Evolutionary conservation across 2,113 vertebrate genomes (phyloP).

Genomic region (Odocoileus virginianus): DNA sequence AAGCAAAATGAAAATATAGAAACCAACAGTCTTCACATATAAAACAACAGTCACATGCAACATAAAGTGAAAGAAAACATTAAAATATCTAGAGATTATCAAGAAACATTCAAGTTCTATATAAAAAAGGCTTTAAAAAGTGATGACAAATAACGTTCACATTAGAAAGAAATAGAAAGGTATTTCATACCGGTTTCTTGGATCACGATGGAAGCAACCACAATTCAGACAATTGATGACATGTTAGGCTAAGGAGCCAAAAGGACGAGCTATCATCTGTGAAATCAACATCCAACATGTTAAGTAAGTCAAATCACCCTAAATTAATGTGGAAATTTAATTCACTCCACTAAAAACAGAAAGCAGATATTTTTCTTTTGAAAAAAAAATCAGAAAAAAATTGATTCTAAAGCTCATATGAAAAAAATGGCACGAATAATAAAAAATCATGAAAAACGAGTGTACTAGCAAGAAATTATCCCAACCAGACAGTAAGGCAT

Average conservation of each 20-base stretch:
- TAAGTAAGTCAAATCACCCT: neutral
- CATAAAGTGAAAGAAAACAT: conserved; percentile 19
- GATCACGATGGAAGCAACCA: neutral
- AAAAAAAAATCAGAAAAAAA: conserved; percentile 10
- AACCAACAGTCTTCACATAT: neutral
- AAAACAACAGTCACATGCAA: neutral
- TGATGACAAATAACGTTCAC: neutral
- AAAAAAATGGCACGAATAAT: neutral
- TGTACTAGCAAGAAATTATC: neutral
- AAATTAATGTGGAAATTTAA: neutral
- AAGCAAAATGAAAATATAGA: neutral
- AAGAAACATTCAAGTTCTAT: neutral
- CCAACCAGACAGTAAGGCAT: neutral
- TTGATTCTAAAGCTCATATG: neutral
- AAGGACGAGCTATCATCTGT: neutral
- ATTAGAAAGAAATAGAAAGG: neutral
- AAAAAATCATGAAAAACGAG: neutral
- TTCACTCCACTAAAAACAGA: neutral
- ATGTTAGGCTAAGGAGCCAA: neutral
- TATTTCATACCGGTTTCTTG: neutral
- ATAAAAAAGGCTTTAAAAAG: neutral
- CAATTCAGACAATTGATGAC: neutral
- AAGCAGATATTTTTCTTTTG: neutral
- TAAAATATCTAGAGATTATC: neutral
- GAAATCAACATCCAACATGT: neutral